Percentiles rank a stretch among this genome's conserved stretches.
Evolutionary conservation across 2,888 invertebrate species (phyloP).

Genomic region (Gryllus longicercus): DNA sequence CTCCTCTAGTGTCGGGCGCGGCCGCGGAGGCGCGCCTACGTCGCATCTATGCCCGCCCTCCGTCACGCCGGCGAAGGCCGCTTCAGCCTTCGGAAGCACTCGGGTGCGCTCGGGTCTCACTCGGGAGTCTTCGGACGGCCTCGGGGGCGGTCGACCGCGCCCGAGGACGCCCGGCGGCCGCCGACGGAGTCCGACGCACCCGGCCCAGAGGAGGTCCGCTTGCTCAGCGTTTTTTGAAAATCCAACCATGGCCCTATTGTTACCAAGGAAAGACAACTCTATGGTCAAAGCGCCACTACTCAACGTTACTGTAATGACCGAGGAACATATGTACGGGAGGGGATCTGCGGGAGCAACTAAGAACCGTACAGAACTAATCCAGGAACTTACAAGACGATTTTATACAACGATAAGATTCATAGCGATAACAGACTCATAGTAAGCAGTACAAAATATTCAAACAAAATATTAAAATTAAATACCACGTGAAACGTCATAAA

Average conservation of each 20-base stretch:
- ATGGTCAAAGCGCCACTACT: background rate
- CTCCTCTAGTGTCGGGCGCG: too few species aligned
- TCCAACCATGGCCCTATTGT: slow-evolving; percentile 8
- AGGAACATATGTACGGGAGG: background rate
- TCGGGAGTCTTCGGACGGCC: too few species aligned
- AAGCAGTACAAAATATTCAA: slow-evolving; percentile 7
- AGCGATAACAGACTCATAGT: slow-evolving; percentile 19
- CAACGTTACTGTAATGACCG: slow-evolving; percentile 18
- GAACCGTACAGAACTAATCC: slow-evolving; percentile 21
- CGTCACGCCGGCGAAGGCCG: too few species aligned
- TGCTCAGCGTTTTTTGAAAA: background rate
- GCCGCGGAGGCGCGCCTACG: too few species aligned
- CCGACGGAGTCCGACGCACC: background rate
- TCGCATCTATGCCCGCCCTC: too few species aligned
- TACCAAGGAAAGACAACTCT: background rate
- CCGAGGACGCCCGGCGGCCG: background rate
- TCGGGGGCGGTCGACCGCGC: too few species aligned
- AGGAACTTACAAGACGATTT: slow-evolving; percentile 18
- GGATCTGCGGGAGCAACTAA: slow-evolving; percentile 6
- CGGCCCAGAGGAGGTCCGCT: background rate
- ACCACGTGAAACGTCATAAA: slow-evolving; percentile 20
- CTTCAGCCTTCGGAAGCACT: too few species aligned
- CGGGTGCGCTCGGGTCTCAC: too few species aligned
- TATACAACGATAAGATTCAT: slow-evolving; percentile 23
- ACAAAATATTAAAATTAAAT: slow-evolving; percentile 21